Base-by-base conservation (phyloP, 2,888 invertebrate species). In the Cistogaster globosa region DNA sequence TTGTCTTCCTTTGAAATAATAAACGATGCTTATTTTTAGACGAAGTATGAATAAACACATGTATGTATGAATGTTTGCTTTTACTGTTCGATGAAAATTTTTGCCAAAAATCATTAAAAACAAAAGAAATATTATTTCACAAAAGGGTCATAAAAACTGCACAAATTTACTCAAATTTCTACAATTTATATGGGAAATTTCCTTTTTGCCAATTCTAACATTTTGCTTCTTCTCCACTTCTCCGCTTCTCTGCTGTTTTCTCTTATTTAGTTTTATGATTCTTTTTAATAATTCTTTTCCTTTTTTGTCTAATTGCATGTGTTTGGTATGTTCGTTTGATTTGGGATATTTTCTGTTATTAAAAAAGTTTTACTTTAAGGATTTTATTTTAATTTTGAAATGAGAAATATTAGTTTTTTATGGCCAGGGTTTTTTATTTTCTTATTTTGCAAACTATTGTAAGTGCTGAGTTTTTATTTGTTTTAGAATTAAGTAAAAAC, bases 91-190 rank as follows among this genome's bases (percentile, higher is more conserved):
- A 76, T 77, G 65, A 81, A 75, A 51, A 75, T 74, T 81, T 82
- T 85, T 82, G 78, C 85, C 85, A 85, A 85, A 85, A 85, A 82
- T 85, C 85, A 85, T 85, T 85, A 85, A 85, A 85, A 85, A 85
- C 85, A 85, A 85, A 85, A 85, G 85, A 85, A 69, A 69, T 26
- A 76, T 65, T 62, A 85, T 82, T 85, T 79, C 55, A 58, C 82
- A 82, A 82, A 85, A 85, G 85, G 82, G 82, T 82, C 68, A 82
- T 85, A 85, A 85, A 84, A 85, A 85, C 74, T 85, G 78, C 82
- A 82, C 85, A 85, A 85, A 85, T 85, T 85, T 85, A 85, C 85
- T 82, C 85, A 85, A 85, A 85, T 85, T 85, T 85, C 82, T 85
- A 85, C 85, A 85, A 82, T 85, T 85, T 85, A 85, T 85, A 82